These are phyloP conservation scores for Ormyrus labotus DNA, from an alignment of 2,888 invertebrate species.

Conservation along the genomic window DNA sequence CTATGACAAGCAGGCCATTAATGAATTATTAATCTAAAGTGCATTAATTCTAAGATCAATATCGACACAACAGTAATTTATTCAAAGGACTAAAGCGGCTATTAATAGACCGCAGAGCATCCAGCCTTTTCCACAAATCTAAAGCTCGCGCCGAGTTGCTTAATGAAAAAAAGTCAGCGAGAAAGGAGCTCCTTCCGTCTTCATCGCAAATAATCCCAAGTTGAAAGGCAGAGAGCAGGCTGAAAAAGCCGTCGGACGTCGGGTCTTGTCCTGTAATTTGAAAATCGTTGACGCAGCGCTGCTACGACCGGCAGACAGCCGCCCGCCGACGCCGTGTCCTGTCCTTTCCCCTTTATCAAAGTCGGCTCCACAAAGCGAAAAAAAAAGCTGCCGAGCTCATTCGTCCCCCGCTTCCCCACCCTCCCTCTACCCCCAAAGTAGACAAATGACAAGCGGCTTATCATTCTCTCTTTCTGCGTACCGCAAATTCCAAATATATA, in stretches of 20 bases:
- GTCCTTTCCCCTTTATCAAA: slow-evolving; percentile 13
- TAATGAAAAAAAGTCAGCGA: background rate
- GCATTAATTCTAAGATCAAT: too few relatives aligned
- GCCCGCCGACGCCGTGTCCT: background rate
- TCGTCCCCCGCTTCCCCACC: too few relatives aligned
- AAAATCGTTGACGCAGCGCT: slow-evolving; percentile 11
- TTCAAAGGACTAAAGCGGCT: too few relatives aligned
- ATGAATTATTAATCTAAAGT: too few relatives aligned
- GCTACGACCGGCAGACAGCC: background rate
- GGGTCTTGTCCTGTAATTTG: slow-evolving; percentile 1
- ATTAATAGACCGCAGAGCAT: too few relatives aligned
- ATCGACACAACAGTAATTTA: too few relatives aligned
- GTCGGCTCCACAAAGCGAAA: background rate
- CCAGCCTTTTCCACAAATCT: too few relatives aligned
- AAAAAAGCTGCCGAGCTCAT: background rate
- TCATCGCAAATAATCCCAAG: background rate
- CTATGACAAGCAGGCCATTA: too few relatives aligned
- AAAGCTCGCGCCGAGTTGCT: too few relatives aligned
- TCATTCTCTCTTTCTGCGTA: background rate
- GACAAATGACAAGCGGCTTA: slow-evolving; percentile 28
- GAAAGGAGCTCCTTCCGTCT: background rate
- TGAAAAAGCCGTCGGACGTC: too few relatives aligned
- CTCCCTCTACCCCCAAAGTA: background rate
- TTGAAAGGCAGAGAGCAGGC: too few relatives aligned
- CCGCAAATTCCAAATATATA: slow-evolving; percentile 15